phyloP scores from a whole-genome alignment of 2,888 invertebrate genomes.

The Synanthedon tipuliformis region DNA sequence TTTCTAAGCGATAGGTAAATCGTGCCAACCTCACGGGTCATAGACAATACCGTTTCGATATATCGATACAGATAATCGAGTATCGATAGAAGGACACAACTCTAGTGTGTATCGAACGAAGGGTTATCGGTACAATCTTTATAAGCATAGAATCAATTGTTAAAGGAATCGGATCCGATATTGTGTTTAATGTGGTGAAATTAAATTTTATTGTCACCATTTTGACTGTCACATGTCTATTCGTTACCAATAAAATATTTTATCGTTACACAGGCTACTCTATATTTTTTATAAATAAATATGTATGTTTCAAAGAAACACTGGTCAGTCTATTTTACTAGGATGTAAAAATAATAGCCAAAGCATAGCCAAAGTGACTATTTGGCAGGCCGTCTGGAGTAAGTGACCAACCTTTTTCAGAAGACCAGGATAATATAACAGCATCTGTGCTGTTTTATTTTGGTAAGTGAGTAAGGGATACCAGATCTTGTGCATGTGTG shows the following conservation, averaged over 20 bases:
- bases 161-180: conserved; percentile 25
- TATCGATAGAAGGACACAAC: conserved; percentile 37
- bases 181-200: conserved; percentile 37
- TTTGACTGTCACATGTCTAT: background rate
- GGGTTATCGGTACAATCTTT: conserved; percentile 59
- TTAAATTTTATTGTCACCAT: conserved; percentile 36
- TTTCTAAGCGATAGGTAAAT: conserved; percentile 41
- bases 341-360: no score
- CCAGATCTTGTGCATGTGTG: no score
- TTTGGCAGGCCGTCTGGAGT: no score
- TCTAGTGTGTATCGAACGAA: conserved; percentile 25
- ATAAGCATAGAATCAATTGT: conserved; percentile 45
- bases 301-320: no score
- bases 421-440: no score
- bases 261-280: background rate
- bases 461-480: no score
- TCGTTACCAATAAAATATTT: background rate
- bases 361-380: no score
- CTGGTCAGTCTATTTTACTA: no score
- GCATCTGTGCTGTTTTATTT: no score
- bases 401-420: no score
- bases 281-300: no score
- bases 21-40: conserved; percentile 50
- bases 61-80: conserved; percentile 44
- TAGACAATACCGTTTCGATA: conserved; percentile 34